phyloP scores from a whole-genome alignment of 2,797 vertebrate species.

The Macrochelys suwanniensis region DNA sequence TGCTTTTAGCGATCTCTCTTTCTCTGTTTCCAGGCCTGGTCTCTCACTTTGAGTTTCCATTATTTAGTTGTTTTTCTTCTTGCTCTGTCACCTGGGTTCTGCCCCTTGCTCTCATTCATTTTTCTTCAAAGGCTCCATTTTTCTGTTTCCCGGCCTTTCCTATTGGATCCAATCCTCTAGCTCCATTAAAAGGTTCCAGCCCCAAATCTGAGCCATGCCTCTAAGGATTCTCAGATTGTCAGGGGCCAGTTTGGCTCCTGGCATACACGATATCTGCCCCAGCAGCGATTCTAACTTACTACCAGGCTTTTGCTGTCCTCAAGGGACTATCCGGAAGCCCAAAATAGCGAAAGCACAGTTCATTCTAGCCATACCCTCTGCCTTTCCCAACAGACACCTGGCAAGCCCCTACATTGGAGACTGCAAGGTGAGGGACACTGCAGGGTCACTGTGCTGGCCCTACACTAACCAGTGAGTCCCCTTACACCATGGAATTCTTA shows the following conservation, averaged over 20 bases:
- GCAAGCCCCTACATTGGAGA: neutral
- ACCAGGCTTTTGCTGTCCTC: neutral
- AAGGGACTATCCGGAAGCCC: neutral
- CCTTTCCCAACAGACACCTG: neutral
- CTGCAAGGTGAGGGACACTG: neutral
- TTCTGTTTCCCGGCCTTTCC: conserved; percentile 2
- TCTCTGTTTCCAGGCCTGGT: neutral
- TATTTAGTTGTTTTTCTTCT: conserved; percentile 36
- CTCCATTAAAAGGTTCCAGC: neutral
- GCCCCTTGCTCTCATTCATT: conserved; percentile 31
- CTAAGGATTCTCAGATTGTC: neutral
- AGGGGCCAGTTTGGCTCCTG: neutral
- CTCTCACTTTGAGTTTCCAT: conserved; percentile 20
- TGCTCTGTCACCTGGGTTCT: conserved; percentile 27
- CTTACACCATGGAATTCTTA: neutral
- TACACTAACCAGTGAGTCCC: neutral
- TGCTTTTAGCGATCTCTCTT: conserved; percentile 1
- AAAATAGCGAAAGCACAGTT: neutral
- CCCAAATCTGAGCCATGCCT: neutral
- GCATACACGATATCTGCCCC: neutral
- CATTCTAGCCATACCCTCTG: neutral
- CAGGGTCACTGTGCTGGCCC: neutral
- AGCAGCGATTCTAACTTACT: neutral
- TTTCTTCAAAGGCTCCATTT: conserved; percentile 20
- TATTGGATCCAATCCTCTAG: neutral